A percentile compares a stretch with the other conserved stretches of the same genome.
phyloP scores from a whole-genome alignment of 2,113 vertebrate genomes.

The Sinocyclocheilus maitianheensis region DNA sequence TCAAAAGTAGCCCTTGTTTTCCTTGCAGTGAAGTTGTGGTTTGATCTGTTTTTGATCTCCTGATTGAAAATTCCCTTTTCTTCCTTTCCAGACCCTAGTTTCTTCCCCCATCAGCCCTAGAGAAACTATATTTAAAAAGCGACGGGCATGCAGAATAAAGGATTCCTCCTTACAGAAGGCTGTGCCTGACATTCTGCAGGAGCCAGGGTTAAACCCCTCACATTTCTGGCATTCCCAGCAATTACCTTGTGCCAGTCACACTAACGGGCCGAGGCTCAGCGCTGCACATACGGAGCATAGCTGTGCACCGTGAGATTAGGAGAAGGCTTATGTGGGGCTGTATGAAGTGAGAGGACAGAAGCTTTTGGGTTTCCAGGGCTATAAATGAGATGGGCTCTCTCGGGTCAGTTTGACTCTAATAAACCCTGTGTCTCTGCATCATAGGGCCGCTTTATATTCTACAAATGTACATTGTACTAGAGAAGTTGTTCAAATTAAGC shows the following conservation, averaged over 20 bases:
- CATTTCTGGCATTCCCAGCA: conserved; percentile 58
- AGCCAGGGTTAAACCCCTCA: conserved; percentile 54
- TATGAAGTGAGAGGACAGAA: conserved; percentile 6
- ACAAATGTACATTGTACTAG: background rate
- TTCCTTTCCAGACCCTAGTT: conserved; percentile 9
- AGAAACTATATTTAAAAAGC: background rate
- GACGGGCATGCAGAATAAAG: conserved; percentile 40
- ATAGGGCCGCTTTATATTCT: background rate
- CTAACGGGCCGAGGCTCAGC: conserved; percentile 55
- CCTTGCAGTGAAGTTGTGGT: background rate
- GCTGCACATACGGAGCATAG: conserved; percentile 63
- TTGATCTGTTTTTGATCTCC: background rate
- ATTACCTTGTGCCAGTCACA: conserved; percentile 63
- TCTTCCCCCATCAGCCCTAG: background rate
- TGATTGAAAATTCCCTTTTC: background rate
- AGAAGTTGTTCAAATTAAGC: background rate
- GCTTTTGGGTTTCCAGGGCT: conserved; percentile 51
- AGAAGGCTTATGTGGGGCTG: conserved; percentile 65
- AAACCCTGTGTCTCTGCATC: conserved; percentile 16
- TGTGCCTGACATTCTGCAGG: conserved; percentile 45
- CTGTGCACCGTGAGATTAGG: conserved; percentile 67
- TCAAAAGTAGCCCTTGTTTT: background rate
- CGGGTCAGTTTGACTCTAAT: conserved; percentile 19
- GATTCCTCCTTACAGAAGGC: conserved; percentile 51
- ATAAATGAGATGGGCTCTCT: conserved; percentile 51